A percentile compares a stretch with the other conserved stretches of the same genome.
Evolutionary conservation across 1,140 invertebrate genomes (phyloP).

Genomic region (Pseudomyrmex cubaensis): DNA sequence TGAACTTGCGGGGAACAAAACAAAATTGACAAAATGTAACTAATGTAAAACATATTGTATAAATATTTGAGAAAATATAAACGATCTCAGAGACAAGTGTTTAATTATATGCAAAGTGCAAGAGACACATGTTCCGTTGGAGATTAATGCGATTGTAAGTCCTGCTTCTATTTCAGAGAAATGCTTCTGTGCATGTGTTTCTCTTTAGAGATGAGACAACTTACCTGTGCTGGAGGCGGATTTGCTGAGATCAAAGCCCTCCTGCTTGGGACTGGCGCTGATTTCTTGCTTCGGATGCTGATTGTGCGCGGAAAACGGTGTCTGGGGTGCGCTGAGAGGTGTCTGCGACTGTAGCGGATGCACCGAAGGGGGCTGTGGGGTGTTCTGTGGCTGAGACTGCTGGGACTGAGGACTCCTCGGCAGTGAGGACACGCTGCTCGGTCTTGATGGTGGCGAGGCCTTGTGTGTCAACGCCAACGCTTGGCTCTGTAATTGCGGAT

Average conservation of each 20-base stretch:
- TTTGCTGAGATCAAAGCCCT: constrained; percentile 88
- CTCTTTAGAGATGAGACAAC: constrained; percentile 58
- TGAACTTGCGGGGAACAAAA: constrained; percentile 4
- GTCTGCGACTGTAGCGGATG: constrained; percentile 81
- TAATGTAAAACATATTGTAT: too few species aligned
- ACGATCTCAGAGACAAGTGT: too few species aligned
- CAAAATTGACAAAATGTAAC: constrained; percentile 2
- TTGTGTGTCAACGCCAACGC: constrained; percentile 87
- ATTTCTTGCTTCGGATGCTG: constrained; percentile 83
- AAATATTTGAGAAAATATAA: neutral
- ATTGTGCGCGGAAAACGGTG: constrained; percentile 84
- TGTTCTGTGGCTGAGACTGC: constrained; percentile 78
- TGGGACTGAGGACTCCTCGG: constrained; percentile 82
- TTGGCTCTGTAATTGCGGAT: constrained; percentile 86
- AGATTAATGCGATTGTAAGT: neutral
- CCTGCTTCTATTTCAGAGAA: neutral
- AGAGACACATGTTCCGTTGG: neutral
- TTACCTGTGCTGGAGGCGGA: constrained; percentile 85
- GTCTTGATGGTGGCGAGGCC: constrained; percentile 85
- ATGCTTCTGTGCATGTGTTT: neutral
- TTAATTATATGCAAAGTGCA: too few species aligned
- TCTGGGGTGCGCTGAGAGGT: constrained; percentile 81
- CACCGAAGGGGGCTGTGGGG: constrained; percentile 77
- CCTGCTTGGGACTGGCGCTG: constrained; percentile 87
- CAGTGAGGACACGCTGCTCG: constrained; percentile 82